Percentiles rank a stretch among this genome's conserved stretches.
These are phyloP conservation scores for Protonibea diacanthus DNA, from an alignment of 2,797 vertebrate species.

Conservation along the genomic window DNA sequence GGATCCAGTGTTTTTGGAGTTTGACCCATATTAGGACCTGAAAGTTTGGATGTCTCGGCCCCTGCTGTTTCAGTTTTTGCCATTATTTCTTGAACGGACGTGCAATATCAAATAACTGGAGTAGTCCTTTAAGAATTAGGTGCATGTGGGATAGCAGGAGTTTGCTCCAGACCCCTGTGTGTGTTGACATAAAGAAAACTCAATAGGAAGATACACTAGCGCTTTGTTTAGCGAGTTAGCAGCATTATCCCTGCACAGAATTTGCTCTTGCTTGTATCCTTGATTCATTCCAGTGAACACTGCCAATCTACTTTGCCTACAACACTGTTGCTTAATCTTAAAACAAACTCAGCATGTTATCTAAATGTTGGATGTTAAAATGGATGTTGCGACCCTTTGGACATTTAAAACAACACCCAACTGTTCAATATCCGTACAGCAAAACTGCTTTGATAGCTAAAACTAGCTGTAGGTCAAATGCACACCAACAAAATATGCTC, in stretches of 20 bases:
- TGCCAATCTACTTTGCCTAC: neutral
- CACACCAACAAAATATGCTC: neutral
- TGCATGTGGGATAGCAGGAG: neutral
- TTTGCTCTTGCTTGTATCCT: neutral
- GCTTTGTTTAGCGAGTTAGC: neutral
- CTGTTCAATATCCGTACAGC: neutral
- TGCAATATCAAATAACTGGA: neutral
- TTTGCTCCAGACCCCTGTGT: neutral
- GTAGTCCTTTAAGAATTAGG: neutral
- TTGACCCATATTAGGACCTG: neutral
- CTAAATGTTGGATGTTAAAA: neutral
- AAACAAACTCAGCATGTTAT: conserved; percentile 7
- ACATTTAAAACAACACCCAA: neutral
- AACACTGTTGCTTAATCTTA: neutral
- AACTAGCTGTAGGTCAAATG: conserved; percentile 4
- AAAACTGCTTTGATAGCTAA: conserved; percentile 1
- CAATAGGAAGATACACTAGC: neutral
- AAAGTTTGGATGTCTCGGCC: neutral
- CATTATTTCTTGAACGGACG: neutral
- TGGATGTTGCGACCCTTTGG: neutral
- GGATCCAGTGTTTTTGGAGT: neutral
- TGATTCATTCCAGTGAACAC: neutral
- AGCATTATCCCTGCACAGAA: neutral
- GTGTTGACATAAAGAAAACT: neutral
- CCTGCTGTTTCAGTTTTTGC: neutral